Conservation (phyloP, 2,113 vertebrate species). For the Odontophorus gujanensis region DNA sequence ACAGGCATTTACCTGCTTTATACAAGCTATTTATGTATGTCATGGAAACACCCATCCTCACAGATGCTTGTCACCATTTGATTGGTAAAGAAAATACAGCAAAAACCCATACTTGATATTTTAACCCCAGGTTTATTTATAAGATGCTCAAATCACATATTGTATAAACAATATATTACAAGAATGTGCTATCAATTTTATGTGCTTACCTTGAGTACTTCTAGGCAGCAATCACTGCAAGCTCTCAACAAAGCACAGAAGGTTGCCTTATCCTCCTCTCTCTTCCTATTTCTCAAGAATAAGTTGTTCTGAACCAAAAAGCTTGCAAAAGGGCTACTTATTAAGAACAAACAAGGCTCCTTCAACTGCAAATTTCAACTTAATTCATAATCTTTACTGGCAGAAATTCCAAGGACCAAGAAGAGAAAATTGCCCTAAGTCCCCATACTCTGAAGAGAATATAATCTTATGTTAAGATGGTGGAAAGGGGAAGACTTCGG, state of each 20-base stretch:
- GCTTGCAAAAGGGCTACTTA: neutral
- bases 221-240: neutral
- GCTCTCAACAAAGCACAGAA: neutral
- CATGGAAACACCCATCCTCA: neutral
- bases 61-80: neutral
- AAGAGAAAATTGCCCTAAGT: neutral
- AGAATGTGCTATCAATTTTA: neutral
- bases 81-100: neutral
- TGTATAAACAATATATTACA: neutral
- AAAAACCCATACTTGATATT: neutral
- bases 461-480: neutral
- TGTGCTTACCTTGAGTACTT: neutral
- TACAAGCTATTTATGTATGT: neutral
- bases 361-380: neutral
- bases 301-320: neutral
- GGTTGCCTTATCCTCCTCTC: fast-evolving
- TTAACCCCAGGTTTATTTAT: neutral
- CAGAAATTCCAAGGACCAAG: neutral
- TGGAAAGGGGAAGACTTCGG: neutral
- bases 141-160: neutral
- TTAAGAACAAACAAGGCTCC: neutral
- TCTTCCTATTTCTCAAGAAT: neutral
- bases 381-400: neutral
- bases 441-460: neutral
- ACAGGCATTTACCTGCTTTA: neutral